Evolutionary conservation across 2,888 invertebrate genomes (phyloP).

Genomic region (Drosophila borborema): DNA sequence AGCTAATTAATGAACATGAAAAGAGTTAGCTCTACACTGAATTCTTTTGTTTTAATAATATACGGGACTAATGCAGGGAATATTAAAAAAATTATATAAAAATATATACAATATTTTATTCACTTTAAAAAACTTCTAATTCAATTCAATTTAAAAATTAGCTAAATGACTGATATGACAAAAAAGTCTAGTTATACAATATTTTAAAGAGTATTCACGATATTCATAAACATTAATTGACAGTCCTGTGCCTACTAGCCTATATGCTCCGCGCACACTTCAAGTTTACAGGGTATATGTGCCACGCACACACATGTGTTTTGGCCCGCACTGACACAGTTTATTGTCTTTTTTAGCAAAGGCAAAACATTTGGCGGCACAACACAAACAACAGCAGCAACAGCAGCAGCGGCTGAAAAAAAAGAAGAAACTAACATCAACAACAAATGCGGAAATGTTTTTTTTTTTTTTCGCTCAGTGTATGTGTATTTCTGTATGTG

Average conservation of each 20-base stretch:
- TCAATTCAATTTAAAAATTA: no score
- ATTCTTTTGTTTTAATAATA: no score
- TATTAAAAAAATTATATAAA: no score
- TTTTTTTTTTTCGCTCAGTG: constrained; percentile 20
- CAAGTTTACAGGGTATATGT: constrained; percentile 32
- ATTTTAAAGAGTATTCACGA: neutral
- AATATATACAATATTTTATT: no score
- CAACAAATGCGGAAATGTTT: constrained; percentile 71
- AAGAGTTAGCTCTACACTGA: no score
- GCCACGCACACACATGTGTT: constrained; percentile 35
- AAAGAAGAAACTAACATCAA: constrained; percentile 23
- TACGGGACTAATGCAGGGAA: no score
- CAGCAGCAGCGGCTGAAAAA: neutral
- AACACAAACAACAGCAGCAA: constrained; percentile 43
- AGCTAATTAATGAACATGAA: no score
- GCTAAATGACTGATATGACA: no score
- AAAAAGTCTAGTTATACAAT: no score
- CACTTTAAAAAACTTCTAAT: no score
- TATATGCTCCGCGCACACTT: neutral
- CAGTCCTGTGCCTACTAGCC: no score
- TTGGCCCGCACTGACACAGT: constrained; percentile 59
- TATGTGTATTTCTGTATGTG: constrained; percentile 8
- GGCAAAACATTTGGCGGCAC: constrained; percentile 68
- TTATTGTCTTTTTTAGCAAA: constrained; percentile 73
- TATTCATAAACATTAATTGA: neutral